These are phyloP conservation scores for Noctua janthina DNA, from an alignment of 2,888 invertebrate genomes.

Conservation along the genomic window DNA sequence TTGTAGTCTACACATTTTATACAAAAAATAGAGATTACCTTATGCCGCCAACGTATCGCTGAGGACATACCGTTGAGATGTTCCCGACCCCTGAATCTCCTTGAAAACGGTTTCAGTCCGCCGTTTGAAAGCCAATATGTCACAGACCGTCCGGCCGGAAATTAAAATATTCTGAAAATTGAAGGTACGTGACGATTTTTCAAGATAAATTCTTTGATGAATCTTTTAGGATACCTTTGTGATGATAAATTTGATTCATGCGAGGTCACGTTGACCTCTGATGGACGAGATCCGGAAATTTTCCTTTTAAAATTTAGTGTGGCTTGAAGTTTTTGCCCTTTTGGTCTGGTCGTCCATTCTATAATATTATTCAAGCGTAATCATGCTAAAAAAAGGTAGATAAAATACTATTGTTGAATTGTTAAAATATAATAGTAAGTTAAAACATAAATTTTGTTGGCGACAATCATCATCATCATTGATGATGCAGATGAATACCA, in stretches of 20 bases:
- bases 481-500: neutral
- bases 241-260: slow-evolving; percentile 58
- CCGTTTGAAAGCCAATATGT: slow-evolving; percentile 64
- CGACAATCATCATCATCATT: neutral
- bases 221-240: slow-evolving; percentile 56
- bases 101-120: slow-evolving; percentile 37
- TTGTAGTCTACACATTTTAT: neutral
- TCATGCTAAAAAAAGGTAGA: neutral
- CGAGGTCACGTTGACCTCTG: slow-evolving; percentile 42
- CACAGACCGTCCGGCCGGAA: slow-evolving; percentile 67
- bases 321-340: slow-evolving; percentile 18
- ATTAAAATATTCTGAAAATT: slow-evolving; percentile 73
- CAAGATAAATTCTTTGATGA: slow-evolving; percentile 58
- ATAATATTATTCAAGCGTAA: neutral
- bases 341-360: neutral
- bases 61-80: slow-evolving; percentile 27
- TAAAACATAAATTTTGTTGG: neutral
- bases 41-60: neutral
- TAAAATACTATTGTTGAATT: neutral
- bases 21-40: neutral
- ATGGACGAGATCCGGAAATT: slow-evolving; percentile 52
- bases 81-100: slow-evolving; percentile 14
- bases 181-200: slow-evolving; percentile 63
- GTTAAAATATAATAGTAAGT: neutral
- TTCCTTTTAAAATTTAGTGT: slow-evolving; percentile 25